phyloP scores from a whole-genome alignment of 2,797 vertebrate species.

The Odontamblyopus lacepedii region DNA sequence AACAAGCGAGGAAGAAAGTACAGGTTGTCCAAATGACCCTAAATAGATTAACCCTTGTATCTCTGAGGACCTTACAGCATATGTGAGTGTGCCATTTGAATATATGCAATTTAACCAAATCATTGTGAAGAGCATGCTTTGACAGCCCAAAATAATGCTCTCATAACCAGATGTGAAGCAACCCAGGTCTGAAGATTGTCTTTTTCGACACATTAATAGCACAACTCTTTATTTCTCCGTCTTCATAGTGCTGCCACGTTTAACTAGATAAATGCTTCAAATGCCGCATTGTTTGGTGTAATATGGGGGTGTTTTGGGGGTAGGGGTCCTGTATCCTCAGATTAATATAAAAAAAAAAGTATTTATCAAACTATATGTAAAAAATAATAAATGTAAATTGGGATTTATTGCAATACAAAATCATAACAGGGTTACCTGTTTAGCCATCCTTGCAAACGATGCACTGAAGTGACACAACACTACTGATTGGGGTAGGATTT shows the following conservation, averaged over 20 bases:
- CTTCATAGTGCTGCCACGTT: conserved; percentile 70
- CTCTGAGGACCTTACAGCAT: conserved; percentile 33
- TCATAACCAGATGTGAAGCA: conserved; percentile 17
- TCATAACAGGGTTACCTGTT: conserved; percentile 51
- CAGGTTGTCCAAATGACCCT: conserved; percentile 41
- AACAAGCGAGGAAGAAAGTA: conserved; percentile 70
- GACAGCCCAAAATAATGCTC: conserved; percentile 41
- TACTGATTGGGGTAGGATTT: conserved; percentile 75
- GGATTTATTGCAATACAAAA: conserved; percentile 56
- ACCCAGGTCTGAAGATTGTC: conserved; percentile 52
- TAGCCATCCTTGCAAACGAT: conserved; percentile 52
- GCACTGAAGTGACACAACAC: conserved; percentile 59
- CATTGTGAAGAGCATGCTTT: conserved; percentile 47
- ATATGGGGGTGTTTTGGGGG: conserved; percentile 74
- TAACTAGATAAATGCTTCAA: conserved; percentile 53
- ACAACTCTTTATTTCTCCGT: conserved; percentile 75
- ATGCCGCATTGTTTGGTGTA: conserved; percentile 72
- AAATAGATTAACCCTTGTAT: conserved; percentile 39
- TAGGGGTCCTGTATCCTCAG: conserved; percentile 75
- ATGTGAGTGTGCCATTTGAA: conserved; percentile 58
- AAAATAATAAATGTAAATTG: conserved; percentile 49
- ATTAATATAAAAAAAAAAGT: conserved; percentile 57
- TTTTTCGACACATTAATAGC: conserved; percentile 71
- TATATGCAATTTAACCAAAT: conserved; percentile 68
- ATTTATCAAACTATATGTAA: conserved; percentile 59